Percentiles rank a stretch among this genome's conserved stretches.
Conservation (phyloP, 2,797 vertebrate species). For the Cryptoprocta ferox region DNA sequence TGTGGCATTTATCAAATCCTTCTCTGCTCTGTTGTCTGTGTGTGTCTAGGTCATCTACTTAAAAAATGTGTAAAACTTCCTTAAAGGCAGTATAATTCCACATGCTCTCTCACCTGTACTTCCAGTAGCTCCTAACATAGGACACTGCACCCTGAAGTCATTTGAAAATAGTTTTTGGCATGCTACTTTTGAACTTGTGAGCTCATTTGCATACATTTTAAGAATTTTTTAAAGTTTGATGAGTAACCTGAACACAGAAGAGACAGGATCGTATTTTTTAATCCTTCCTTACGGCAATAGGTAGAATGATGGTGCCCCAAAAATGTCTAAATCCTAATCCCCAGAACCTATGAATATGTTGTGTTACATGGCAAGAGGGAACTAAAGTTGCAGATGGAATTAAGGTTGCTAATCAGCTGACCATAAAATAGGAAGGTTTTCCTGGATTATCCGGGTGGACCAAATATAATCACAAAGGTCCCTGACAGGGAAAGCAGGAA, state of each 20-base stretch:
- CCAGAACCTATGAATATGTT: background rate
- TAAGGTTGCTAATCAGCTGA: background rate
- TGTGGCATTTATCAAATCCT: background rate
- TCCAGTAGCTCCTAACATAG: background rate
- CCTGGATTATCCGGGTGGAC: background rate
- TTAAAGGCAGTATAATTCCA: background rate
- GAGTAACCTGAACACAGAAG: background rate
- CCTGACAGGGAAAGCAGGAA: background rate
- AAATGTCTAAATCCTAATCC: background rate
- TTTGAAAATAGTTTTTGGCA: background rate
- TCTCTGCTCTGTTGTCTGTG: background rate
- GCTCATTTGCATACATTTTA: conserved; percentile 7
- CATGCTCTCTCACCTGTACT: background rate
- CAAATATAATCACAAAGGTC: background rate
- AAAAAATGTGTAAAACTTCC: conserved; percentile 3
- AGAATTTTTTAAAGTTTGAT: background rate
- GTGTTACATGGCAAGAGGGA: background rate
- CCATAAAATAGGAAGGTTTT: background rate
- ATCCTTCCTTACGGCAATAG: background rate
- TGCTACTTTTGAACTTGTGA: conserved; percentile 20
- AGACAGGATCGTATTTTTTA: background rate
- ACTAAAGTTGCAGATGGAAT: background rate
- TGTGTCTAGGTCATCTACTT: background rate
- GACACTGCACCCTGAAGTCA: background rate
- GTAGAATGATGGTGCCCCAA: background rate